phyloP scores from a whole-genome alignment of 2,113 vertebrate species.

The Petroica traversi region DNA sequence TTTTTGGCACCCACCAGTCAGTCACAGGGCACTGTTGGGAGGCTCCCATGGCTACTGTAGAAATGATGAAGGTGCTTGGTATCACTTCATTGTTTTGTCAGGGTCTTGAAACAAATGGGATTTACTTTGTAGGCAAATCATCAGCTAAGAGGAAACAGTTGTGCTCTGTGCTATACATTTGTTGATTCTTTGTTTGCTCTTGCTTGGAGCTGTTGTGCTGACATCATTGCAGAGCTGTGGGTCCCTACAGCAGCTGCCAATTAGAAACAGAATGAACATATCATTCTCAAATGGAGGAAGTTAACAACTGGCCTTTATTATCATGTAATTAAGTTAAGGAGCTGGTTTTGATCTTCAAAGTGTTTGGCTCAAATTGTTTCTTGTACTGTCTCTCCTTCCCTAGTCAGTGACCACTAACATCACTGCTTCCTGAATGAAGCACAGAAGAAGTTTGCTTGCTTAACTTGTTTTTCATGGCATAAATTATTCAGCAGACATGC shows the following conservation, averaged over 20 bases:
- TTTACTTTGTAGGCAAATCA: not conserved
- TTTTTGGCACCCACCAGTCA: not conserved
- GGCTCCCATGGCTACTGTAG: not conserved
- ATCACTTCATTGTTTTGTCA: not conserved
- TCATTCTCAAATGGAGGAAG: conserved; percentile 9
- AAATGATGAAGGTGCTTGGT: not conserved
- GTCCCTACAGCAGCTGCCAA: not conserved
- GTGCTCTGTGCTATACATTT: not conserved
- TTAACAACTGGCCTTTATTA: conserved; percentile 34
- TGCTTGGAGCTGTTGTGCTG: not conserved
- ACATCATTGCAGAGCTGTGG: not conserved
- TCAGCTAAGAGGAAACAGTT: conserved; percentile 11
- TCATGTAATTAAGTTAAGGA: conserved; percentile 26
- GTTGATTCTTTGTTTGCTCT: not conserved
- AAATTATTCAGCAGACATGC: not conserved
- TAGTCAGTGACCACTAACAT: not conserved
- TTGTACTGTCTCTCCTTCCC: not conserved
- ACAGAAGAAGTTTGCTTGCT: not conserved
- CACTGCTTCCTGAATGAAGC: not conserved
- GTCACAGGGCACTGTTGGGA: not conserved
- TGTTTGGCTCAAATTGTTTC: not conserved
- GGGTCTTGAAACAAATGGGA: not conserved
- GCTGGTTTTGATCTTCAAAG: conserved; percentile 30
- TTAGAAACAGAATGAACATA: conserved; percentile 14
- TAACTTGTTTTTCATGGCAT: not conserved